phyloP scores from a whole-genome alignment of 2,797 vertebrate genomes.

The Gorsachius magnificus region DNA sequence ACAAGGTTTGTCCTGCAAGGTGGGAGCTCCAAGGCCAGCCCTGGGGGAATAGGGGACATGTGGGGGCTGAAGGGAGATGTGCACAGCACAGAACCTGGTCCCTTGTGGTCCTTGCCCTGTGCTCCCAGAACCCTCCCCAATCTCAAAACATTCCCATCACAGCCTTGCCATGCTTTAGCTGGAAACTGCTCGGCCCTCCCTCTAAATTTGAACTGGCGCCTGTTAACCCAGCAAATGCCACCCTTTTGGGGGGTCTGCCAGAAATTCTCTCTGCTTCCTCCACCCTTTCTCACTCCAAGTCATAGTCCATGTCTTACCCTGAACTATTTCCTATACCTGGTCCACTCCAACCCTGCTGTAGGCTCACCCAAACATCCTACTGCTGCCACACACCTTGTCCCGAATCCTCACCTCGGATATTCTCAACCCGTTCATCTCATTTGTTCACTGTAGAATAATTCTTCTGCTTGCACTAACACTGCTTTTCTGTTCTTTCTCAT shows the following conservation, averaged over 20 bases:
- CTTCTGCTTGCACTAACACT: background rate
- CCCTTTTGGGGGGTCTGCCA: background rate
- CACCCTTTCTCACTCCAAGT: background rate
- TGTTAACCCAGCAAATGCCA: background rate
- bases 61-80: background rate
- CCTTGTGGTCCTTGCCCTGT: background rate
- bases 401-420: background rate
- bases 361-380: background rate
- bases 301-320: background rate
- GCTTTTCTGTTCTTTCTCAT: background rate
- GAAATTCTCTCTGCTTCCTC: background rate
- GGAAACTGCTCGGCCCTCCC: background rate
- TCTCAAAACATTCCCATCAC: background rate
- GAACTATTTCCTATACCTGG: background rate
- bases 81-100: background rate
- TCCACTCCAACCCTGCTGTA: background rate
- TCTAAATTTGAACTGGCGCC: background rate
- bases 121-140: background rate
- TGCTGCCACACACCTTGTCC: background rate
- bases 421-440: background rate
- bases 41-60: background rate
- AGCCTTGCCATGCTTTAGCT: background rate
- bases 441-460: background rate
- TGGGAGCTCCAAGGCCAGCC: fast-evolving
- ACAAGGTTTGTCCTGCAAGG: background rate